Evolutionary conservation across 1,140 invertebrate genomes (phyloP), one percentile per base, ranked within the genome.

Genomic region (Doryteuthis pealeii): DNA sequence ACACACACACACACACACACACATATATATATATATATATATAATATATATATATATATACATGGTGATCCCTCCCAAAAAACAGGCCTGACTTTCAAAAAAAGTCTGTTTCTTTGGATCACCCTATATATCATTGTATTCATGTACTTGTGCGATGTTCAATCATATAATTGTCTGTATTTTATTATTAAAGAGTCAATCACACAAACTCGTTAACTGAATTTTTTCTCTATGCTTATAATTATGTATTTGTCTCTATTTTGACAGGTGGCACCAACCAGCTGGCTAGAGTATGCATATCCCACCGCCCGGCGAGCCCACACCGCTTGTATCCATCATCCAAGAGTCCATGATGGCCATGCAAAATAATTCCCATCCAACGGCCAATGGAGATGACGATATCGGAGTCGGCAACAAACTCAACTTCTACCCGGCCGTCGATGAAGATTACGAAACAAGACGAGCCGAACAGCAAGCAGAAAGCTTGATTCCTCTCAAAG

Each of bases 401-500:
- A 71, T n/a, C 18, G 26, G 22, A 15, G 26, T 45, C 14, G 49
- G 31, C 12, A 54, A 35, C 26, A 28, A 62, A 33, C 28, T 32
- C 4, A 49, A 33, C 22, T 45, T 33, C 10, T 72, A 73, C 40
- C 70, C 72, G 28, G 74, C 49, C n/a, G 71, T 77, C 18, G 76
- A 75, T 18, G 74, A 75, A 70, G 71, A 74, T 2, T 73, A 77
- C 69, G 70, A 71, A 54, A 69, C 73, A 33, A 77, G 72, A 58
- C 68, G 78, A 14, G 76, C 77, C 28, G 74, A 74, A 45, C 70
- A 75, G 31, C 79, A 81, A 71, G 81, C 80, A 66, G 66, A 77
- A 40, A 78, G 79, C 71, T 75, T 84, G 8, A 40, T 76, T 28
- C 81, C 81, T 30, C 54, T 84, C 12, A 83, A 82, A 76, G 96